These are phyloP conservation scores for Anguilla obscura DNA, from an alignment of 2,797 vertebrate species.

Conservation along the genomic window DNA sequence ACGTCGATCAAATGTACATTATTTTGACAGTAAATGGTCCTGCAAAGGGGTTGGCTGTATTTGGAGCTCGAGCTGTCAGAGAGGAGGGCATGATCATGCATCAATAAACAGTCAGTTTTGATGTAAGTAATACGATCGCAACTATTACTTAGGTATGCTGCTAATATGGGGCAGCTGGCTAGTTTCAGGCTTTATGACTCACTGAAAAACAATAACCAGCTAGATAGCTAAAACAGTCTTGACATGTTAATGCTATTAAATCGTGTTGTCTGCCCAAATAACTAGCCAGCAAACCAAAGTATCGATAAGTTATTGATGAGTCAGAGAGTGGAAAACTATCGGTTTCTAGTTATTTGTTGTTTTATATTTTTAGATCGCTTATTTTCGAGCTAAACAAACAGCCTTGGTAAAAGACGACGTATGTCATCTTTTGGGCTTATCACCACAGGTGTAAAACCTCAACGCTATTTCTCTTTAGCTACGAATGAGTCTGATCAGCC, in stretches of 20 bases:
- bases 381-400: background rate
- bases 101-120: conserved; percentile 18
- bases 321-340: background rate
- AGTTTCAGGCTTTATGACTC: background rate
- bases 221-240: background rate
- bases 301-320: background rate
- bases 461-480: too few relatives aligned
- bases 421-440: background rate
- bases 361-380: background rate
- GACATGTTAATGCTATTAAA: background rate
- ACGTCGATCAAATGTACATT: background rate
- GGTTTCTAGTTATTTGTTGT: background rate
- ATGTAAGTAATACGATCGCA: conserved; percentile 35
- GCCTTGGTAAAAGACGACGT: background rate
- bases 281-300: background rate
- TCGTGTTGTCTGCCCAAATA: background rate
- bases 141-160: conserved; percentile 5
- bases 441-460: background rate
- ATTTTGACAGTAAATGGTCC: background rate
- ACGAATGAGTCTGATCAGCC: too few relatives aligned
- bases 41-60: conserved; percentile 7
- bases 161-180: background rate
- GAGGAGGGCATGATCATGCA: conserved; percentile 44
- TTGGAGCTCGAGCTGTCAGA: conserved; percentile 31
- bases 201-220: background rate